Evolutionary conservation across 2,113 vertebrate species (phyloP), one percentile per base, ranked within the genome.

Genomic region (Varanus salvator): DNA sequence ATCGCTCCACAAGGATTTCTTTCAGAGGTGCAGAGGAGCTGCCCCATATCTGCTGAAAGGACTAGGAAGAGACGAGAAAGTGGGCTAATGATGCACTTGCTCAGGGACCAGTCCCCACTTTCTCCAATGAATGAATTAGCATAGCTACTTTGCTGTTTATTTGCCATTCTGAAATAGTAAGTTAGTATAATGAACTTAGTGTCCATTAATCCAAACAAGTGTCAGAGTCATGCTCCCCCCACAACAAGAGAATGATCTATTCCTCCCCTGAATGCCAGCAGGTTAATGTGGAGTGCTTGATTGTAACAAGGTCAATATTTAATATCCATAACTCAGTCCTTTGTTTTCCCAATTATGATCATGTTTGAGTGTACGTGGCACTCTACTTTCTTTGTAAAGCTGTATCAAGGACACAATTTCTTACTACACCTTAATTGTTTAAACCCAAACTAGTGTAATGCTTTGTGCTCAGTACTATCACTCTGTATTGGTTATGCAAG

Each of bases 401-500:
- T 80, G 84, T 80, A 75, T 4, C 48, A 50, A 77, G 54, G 66
- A 86, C 86, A 68, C 11, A 68, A 89, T 93, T 94, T 92, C 74
- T 71, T 92, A 82, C 83, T 66, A 74, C 88, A 86, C 64, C 71
- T 66, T 87, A 68, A 52, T 92, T 95, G 90, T 96, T 93, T 95
- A 96, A 95, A 92, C 88, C 90, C 87, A 78, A 75, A 91, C 84
- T 85, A 78, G 23, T 94, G 87, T 90, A 34, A 93, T 89, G 66
- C 85, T 90, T 89, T 83, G 84, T 93, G 68, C 86, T 85, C 38
- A 92, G 89, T 88, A 68, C 80, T 91, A 50, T 92, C 92, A 60
- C 50, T 93, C 68, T 93, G 88, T 88, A 29, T 25, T 96, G 90
- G 96, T 96, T 96, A 69, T 95, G 14, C 93, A 94, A 96, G 92